Evolutionary conservation across 2,113 vertebrate genomes (phyloP).

Genomic region (Apodemus sylvaticus): DNA sequence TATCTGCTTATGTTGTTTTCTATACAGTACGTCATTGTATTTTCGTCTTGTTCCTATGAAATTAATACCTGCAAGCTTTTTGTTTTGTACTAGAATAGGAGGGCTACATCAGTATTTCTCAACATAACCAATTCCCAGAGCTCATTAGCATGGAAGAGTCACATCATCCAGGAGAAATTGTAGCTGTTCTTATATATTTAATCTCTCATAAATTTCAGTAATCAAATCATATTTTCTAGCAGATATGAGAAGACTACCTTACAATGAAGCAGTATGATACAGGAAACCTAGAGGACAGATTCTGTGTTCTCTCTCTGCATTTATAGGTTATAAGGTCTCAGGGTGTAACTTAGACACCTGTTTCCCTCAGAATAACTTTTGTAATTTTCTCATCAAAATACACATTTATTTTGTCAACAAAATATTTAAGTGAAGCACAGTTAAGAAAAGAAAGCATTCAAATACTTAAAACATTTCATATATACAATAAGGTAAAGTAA

Average conservation of each 20-base stretch:
- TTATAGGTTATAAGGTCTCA: neutral
- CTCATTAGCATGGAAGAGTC: no score
- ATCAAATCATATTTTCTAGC: neutral
- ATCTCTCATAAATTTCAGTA: neutral
- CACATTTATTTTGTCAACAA: neutral
- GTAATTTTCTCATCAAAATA: neutral
- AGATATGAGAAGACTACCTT: neutral
- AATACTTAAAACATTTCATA: neutral
- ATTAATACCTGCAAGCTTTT: neutral
- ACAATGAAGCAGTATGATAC: neutral
- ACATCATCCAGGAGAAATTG: neutral
- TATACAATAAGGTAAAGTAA: neutral
- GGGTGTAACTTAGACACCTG: neutral
- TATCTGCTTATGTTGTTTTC: no score
- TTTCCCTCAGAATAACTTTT: no score
- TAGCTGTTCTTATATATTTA: neutral
- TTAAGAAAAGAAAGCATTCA: no score
- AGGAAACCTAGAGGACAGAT: neutral
- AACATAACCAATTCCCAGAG: neutral
- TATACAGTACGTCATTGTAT: neutral
- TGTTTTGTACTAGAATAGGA: neutral
- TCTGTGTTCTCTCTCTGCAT: neutral
- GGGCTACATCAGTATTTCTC: neutral
- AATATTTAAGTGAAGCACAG: neutral
- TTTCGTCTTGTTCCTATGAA: fast-evolving